Evolutionary conservation across 2,888 invertebrate genomes (phyloP).

Genomic region (Agriopis aurantiaria): DNA sequence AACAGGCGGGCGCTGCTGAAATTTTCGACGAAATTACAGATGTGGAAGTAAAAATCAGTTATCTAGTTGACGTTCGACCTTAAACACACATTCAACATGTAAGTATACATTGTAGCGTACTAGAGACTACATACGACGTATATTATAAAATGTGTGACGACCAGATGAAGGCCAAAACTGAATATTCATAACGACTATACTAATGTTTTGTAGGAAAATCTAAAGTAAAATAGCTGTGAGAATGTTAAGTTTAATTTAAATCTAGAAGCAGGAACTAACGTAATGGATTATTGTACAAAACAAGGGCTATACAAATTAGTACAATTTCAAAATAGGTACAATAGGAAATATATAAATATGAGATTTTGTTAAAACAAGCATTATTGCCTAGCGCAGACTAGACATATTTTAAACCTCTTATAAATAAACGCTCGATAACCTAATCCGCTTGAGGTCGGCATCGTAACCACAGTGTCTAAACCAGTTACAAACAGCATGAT

Average conservation of each 20-base stretch:
- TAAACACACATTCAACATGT: constrained; percentile 12
- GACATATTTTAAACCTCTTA: background rate
- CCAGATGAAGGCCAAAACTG: constrained; percentile 15
- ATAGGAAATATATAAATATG: background rate
- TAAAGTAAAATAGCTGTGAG: background rate
- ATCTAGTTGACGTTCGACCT: constrained; percentile 27
- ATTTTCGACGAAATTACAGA: constrained; percentile 45
- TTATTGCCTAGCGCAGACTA: background rate
- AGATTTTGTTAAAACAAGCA: background rate
- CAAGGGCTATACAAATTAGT: background rate
- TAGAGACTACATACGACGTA: constrained; percentile 9
- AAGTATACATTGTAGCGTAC: constrained; percentile 16
- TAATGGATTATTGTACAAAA: background rate
- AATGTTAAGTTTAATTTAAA: background rate
- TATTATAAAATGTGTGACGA: constrained; percentile 19
- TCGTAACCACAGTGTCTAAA: too few relatives aligned
- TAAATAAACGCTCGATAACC: too few relatives aligned
- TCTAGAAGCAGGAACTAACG: background rate
- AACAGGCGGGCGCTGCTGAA: constrained; percentile 32
- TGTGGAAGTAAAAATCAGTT: constrained; percentile 46
- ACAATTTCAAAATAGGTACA: background rate
- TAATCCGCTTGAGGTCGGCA: too few relatives aligned
- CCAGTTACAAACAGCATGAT: too few relatives aligned
- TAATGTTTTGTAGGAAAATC: background rate
- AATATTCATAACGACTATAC: constrained; percentile 7